Evolutionary conservation across 2,888 invertebrate genomes (phyloP).

Genomic region (Acleris literana): DNA sequence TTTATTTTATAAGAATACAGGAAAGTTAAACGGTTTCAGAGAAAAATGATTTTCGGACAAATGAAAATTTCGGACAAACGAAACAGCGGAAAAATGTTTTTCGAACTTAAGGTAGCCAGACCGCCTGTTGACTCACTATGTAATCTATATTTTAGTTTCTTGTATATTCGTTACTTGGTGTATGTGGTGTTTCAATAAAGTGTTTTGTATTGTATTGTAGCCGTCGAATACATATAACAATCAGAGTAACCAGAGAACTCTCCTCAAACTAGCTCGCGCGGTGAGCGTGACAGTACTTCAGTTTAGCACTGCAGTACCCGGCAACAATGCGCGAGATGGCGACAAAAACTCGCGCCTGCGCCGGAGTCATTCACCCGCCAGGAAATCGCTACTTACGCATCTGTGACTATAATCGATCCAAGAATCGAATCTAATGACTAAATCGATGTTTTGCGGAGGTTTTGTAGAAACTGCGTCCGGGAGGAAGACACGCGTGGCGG

Average conservation of each 20-base stretch:
- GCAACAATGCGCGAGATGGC: constrained; percentile 54
- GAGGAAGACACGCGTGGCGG: constrained; percentile 24
- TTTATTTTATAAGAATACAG: too few relatives aligned
- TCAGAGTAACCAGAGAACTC: not conserved
- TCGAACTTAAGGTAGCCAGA: too few relatives aligned
- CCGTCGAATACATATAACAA: too few relatives aligned
- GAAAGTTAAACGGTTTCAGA: too few relatives aligned
- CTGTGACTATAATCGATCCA: constrained; percentile 47
- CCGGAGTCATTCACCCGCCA: constrained; percentile 61
- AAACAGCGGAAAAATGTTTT: too few relatives aligned
- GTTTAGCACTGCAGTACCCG: constrained; percentile 22
- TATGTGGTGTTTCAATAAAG: too few relatives aligned
- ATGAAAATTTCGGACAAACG: too few relatives aligned
- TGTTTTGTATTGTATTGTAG: too few relatives aligned
- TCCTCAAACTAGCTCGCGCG: not conserved
- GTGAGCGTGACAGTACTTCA: constrained; percentile 14
- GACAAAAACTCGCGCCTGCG: constrained; percentile 42
- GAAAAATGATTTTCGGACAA: too few relatives aligned
- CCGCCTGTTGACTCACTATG: too few relatives aligned
- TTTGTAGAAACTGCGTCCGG: constrained; percentile 43
- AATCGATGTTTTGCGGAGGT: constrained; percentile 42
- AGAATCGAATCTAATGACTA: constrained; percentile 47
- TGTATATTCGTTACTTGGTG: too few relatives aligned
- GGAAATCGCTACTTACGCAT: constrained; percentile 61
- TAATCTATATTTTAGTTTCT: too few relatives aligned